Base-by-base conservation (phyloP, 2,888 invertebrate genomes). In the Aromia moschata region DNA sequence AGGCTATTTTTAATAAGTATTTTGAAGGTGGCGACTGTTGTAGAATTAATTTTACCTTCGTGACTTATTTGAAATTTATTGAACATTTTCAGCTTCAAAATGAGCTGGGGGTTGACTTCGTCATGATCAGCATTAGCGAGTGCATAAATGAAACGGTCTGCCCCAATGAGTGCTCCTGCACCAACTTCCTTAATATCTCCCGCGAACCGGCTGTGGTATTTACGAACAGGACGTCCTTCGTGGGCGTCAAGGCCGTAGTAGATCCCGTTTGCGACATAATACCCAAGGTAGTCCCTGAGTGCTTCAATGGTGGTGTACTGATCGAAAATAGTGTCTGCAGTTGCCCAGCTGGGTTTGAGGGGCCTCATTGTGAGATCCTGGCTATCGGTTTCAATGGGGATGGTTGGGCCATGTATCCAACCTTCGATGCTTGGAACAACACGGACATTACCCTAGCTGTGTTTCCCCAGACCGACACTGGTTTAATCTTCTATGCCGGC, bases 171-270 rank as follows among this genome's bases (percentile, higher is more conserved):
- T 83, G 84, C 43, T 93, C 96, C 0, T 98, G 97, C 72, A 86
- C 88, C 1, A 96, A 94, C 71, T 85, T 85, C 14, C 82, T 97
- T 53, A 86, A 87, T 72, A 78, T 80, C 38, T 46, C 53, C n/a
- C 89, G 89, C 74, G 87, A 88, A 11, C 93, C 94, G 0, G 86
- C 90, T 25, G 86, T 93, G 3, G 93, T 99, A 4, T 95, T 92
- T 75, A 96, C 97, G 0, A 98, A 98, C 77, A 90, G 89, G 1
- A 94, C 96, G 0, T 94, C 96, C 2, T 94, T 98, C 76, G 94
- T 98, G 10, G 98, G 98, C 0, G 94, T 99, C 0, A 88, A 89
- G 15, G 94, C 94, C 0, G 84, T 91, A 25, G 90, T 94, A 0
- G 89, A 91, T 77, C 89, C 94, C 0, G 86, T 89, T 44, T 96